These are phyloP conservation scores for Microcebus tavaratra DNA, from an alignment of 2,113 vertebrate species.

Conservation along the genomic window DNA sequence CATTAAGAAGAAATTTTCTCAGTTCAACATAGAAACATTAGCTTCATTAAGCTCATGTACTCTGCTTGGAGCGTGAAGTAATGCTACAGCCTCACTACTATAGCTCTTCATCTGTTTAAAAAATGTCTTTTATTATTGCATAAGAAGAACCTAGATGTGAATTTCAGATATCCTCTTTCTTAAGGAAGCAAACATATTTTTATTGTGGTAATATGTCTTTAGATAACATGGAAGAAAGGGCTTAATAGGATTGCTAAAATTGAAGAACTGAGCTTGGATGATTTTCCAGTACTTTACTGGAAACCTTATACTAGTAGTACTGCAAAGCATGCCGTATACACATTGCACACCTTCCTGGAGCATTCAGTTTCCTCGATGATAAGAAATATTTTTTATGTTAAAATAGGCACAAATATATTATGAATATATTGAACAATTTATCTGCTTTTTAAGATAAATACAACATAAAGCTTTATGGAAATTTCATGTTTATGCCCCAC, in stretches of 20 bases:
- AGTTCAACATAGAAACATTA: constrained; percentile 60
- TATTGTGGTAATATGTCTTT: constrained; percentile 42
- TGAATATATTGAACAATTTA: neutral
- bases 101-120: constrained; percentile 38
- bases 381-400: neutral
- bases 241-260: constrained; percentile 11
- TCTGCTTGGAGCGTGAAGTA: neutral
- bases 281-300: neutral
- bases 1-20: constrained; percentile 63
- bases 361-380: neutral
- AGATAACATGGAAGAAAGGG: constrained; percentile 23
- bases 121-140: constrained; percentile 14
- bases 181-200: constrained; percentile 12
- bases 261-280: neutral
- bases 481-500: neutral
- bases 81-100: neutral
- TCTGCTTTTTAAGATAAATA: neutral
- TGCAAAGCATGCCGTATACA: neutral
- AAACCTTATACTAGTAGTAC: neutral
- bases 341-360: neutral
- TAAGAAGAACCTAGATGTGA: constrained; percentile 1
- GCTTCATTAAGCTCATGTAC: constrained; percentile 55
- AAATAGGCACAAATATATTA: neutral
- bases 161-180: constrained; percentile 51
- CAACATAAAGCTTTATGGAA: neutral